Percentiles rank a stretch among this genome's conserved stretches.
Evolutionary conservation across 2,797 vertebrate genomes (phyloP).

Genomic region (Myoxocephalus aenaeus): DNA sequence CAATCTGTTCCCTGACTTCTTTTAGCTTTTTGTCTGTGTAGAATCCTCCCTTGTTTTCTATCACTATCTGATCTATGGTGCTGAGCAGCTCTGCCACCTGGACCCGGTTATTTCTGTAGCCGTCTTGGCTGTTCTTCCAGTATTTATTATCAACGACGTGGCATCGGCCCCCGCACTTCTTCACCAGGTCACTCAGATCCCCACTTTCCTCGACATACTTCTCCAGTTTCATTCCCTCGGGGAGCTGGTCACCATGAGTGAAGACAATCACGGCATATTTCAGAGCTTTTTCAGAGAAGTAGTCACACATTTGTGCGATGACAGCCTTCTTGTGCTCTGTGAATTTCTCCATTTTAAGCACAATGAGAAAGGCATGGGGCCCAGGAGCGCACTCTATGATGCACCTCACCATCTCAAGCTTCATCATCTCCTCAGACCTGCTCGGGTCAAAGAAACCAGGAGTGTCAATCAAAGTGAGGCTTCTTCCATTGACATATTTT

Average conservation of each 20-base stretch:
- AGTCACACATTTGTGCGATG: neutral
- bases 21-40: neutral
- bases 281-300: constrained; percentile 18
- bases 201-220: constrained; percentile 13
- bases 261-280: constrained; percentile 36
- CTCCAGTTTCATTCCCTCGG: constrained; percentile 7
- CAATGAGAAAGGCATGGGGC: constrained; percentile 33
- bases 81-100: constrained; percentile 19
- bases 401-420: neutral
- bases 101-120: constrained; percentile 31
- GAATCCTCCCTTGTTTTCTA: neutral
- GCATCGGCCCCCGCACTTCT: constrained; percentile 10
- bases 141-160: constrained; percentile 29
- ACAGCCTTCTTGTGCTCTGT: constrained; percentile 33
- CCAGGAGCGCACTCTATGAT: constrained; percentile 2
- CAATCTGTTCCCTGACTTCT: neutral
- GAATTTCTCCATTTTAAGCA: constrained; percentile 32
- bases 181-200: constrained; percentile 12
- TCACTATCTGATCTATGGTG: constrained; percentile 1
- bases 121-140: neutral
- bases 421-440: neutral
- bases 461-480: constrained; percentile 20
- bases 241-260: constrained; percentile 56
- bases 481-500: neutral
- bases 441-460: constrained; percentile 30